Base-by-base conservation (phyloP, 1,140 invertebrate genomes). In the Ceratosolen fusciceps region DNA sequence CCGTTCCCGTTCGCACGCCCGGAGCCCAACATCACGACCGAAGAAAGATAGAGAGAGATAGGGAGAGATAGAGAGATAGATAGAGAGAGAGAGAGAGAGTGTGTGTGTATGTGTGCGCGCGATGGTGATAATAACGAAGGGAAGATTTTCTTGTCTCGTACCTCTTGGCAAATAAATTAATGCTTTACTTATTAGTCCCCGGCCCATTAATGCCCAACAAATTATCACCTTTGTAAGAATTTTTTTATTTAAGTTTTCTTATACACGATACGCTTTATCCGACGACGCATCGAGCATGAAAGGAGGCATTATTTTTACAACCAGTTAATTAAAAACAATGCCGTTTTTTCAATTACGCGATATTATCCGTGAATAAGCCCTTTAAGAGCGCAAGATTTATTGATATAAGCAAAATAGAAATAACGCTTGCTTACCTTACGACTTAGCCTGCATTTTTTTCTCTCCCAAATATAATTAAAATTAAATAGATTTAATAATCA, bases 131-230 rank as follows among this genome's bases (percentile, higher is more conserved):
- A 75, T 80, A 81, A 80, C 78, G 73, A 79, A 81, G 65, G 34
- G 62, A 71, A 43, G 47, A 81, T 65, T 83, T 80, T 81, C 84
- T 87, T 84, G 83, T 85, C 79, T 76, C 77, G n/a, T 12, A 58
- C 79, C 74, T 83, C 83, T 80, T 75, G 82, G 80, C 74, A 82
- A 81, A 86, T 85, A 85, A 87, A 86, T 86, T 84, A 86, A 84
- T 82, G 80, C 81, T 81, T 80, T 82, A 70, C 82, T 85, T 83
- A 85, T 84, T 85, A 83, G 82, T n/a, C 84, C 76, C 81, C 78
- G 82, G 77, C 75, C 72, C 81, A 86, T 85, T 84, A 73, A 83
- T 74, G 83, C 34, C 67, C 75, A 47, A 77, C 68, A 78, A 84
- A 82, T 85, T 82, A 83, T 80, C 70, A 71, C 67, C 21, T 58